Percentiles rank a stretch among this genome's conserved stretches.
phyloP scores from a whole-genome alignment of 1,140 invertebrate genomes.

The Spodoptera frugiperda region DNA sequence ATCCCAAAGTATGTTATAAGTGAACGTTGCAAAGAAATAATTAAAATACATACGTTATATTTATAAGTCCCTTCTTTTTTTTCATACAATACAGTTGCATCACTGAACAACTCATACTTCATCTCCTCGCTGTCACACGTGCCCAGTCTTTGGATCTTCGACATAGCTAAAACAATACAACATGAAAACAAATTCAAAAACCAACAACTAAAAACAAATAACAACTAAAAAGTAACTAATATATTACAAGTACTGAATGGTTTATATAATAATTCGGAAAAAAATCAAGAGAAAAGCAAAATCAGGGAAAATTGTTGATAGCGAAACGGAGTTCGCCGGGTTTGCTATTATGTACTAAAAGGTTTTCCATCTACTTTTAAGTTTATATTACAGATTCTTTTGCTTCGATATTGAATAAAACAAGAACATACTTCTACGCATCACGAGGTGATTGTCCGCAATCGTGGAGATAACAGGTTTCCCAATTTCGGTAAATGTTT shows the following conservation, averaged over 20 bases:
- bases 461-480: conserved; percentile 52
- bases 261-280: too few species aligned
- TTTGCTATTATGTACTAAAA: too few species aligned
- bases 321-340: too few species aligned
- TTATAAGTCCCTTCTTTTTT: not conserved
- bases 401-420: not conserved
- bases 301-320: too few species aligned
- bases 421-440: conserved; percentile 53
- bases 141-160: conserved; percentile 51
- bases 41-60: conserved; percentile 53
- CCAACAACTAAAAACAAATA: too few species aligned
- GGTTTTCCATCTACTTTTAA: not conserved
- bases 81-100: conserved; percentile 20
- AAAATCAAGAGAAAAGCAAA: too few species aligned
- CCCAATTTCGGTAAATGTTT: conserved; percentile 48
- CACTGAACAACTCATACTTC: conserved; percentile 47
- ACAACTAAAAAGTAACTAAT: too few species aligned
- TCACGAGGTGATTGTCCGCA: conserved; percentile 39
- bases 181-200: not conserved
- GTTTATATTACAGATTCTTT: too few species aligned
- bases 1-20: too few species aligned
- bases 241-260: too few species aligned
- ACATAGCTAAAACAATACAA: conserved; percentile 39
- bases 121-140: conserved; percentile 53
- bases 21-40: not conserved